phyloP scores from a whole-genome alignment of 2,113 vertebrate genomes.

The Pagrus major region DNA sequence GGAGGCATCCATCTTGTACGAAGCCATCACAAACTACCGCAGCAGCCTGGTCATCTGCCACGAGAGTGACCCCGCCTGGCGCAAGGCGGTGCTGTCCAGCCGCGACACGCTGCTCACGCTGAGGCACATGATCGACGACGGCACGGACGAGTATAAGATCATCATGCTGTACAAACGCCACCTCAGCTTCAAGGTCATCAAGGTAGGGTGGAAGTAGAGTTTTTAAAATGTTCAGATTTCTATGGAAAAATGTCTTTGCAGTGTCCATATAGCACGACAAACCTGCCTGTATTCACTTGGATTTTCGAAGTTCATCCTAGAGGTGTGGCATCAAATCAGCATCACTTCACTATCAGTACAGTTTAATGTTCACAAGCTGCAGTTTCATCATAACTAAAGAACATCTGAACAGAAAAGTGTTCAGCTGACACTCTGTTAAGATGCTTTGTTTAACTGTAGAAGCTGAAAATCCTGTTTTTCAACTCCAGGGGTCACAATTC shows the following conservation, averaged over 20 bases:
- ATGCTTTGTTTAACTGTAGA: no score
- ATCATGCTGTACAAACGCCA: constrained; percentile 98
- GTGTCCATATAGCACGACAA: background rate
- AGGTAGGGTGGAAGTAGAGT: constrained; percentile 84
- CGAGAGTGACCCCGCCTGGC: constrained; percentile 96
- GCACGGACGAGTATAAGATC: constrained; percentile 96
- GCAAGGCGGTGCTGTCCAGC: constrained; percentile 93
- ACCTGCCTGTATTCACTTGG: background rate
- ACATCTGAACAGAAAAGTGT: background rate
- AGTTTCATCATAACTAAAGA: background rate
- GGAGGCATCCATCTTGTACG: constrained; percentile 90
- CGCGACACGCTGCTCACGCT: constrained; percentile 94
- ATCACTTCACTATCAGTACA: background rate
- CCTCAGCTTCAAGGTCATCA: constrained; percentile 98
- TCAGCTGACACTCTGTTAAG: no score
- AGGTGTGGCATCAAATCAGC: background rate
- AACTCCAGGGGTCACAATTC: no score
- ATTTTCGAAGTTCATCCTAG: background rate
- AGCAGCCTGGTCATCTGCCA: constrained; percentile 96
- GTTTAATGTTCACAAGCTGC: background rate
- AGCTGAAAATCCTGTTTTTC: no score
- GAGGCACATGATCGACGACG: constrained; percentile 96
- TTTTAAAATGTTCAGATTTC: no score
- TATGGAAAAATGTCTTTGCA: no score
- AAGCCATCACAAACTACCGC: constrained; percentile 93